Evolutionary conservation across 2,888 invertebrate genomes (phyloP).

Genomic region (Saturnia japonica): DNA sequence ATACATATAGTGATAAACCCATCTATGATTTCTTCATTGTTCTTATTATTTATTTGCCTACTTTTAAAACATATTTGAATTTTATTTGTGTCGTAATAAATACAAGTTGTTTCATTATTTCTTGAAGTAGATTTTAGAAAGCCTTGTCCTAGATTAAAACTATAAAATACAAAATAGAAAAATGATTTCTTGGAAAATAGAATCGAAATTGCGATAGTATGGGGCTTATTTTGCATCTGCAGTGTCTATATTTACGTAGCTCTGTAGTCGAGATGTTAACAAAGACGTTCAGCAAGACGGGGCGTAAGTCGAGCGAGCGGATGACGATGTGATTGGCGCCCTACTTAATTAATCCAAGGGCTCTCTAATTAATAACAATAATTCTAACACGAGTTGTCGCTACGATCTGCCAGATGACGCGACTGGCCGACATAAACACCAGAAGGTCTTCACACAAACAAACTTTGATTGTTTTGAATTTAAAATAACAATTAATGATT

Average conservation of each 20-base stretch:
- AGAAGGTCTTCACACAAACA: conserved; percentile 41
- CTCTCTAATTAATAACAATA: conserved; percentile 81
- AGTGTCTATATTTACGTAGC: conserved; percentile 36
- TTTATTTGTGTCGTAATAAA: too few species aligned
- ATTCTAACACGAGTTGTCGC: conserved; percentile 62
- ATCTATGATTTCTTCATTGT: too few species aligned
- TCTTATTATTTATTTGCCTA: too few species aligned
- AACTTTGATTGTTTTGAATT: conserved; percentile 46
- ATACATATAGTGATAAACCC: too few species aligned
- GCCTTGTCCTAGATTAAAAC: not conserved
- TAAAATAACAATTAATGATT: conserved; percentile 47
- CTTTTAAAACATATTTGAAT: too few species aligned
- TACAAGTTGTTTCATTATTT: too few species aligned
- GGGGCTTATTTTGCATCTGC: not conserved
- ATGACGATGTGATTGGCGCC: conserved; percentile 77
- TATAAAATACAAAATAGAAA: not conserved
- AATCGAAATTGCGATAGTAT: not conserved
- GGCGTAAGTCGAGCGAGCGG: conserved; percentile 57
- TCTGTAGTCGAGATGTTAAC: conserved; percentile 67
- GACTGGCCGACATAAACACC: conserved; percentile 33
- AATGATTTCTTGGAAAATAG: not conserved
- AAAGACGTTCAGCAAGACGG: conserved; percentile 75
- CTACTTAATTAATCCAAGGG: conserved; percentile 78
- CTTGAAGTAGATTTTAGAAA: too few species aligned
- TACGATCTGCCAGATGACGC: conserved; percentile 71